Percentiles rank a stretch among this genome's conserved stretches.
Conservation (phyloP, 30 jellyfish, hydroid and myxozoan species). For the Mastigias papua region DNA sequence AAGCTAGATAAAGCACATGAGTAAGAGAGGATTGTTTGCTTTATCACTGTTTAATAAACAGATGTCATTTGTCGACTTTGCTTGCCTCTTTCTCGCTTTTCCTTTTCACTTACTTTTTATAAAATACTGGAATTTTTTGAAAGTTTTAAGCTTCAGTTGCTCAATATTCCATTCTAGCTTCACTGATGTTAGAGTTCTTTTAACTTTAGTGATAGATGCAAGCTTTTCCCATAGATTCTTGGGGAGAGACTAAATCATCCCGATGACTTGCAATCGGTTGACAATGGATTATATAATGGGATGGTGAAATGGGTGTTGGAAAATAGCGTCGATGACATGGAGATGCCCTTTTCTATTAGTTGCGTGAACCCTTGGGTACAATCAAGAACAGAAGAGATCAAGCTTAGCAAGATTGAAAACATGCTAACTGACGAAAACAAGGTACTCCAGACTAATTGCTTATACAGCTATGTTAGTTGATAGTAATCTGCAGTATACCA, state of each 20-base stretch:
- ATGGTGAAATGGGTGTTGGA: slow-evolving; percentile 56
- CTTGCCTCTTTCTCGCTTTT: no score
- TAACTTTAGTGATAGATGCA: background rate
- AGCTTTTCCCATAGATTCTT: slow-evolving; percentile 45
- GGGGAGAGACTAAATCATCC: slow-evolving; percentile 61
- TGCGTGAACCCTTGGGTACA: slow-evolving; percentile 75
- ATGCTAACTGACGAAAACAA: slow-evolving; percentile 80
- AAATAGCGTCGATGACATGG: slow-evolving; percentile 69
- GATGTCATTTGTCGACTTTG: no score
- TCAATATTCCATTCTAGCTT: no score
- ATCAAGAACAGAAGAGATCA: slow-evolving; percentile 67
- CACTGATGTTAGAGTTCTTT: background rate
- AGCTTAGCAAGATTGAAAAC: slow-evolving; percentile 19
- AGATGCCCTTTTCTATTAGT: slow-evolving; percentile 54
- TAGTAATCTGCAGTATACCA: no score
- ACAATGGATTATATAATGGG: slow-evolving; percentile 51
- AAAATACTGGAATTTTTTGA: no score
- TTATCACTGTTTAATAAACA: no score
- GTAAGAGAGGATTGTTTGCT: no score
- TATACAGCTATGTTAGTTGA: no score
- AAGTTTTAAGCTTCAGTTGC: no score
- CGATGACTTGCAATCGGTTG: slow-evolving; percentile 73
- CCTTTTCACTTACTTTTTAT: no score
- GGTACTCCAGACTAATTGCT: slow-evolving; percentile 40
- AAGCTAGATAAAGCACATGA: no score